Evolutionary conservation across 1,140 invertebrate genomes (phyloP), one percentile per base, ranked within the genome.

Genomic region (Liolophura sinensis): DNA sequence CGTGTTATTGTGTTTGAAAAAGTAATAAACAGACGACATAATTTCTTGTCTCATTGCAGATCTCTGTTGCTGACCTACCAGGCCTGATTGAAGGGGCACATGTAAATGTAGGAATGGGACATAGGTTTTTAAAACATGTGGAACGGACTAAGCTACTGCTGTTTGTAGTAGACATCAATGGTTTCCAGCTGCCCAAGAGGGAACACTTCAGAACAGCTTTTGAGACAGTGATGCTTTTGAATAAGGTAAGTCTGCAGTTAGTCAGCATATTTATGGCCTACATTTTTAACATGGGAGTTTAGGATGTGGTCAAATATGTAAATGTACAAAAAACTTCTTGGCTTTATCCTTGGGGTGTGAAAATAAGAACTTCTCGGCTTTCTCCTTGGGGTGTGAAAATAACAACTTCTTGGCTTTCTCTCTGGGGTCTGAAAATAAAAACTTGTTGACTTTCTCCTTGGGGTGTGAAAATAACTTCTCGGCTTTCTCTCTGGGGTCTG

Each of bases 21-120:
- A 60, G 12, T 48, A 60, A 18, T 15, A 40, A 40, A 11, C 48
- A 50, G 31, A 4, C n/a, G 1, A 52, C 61, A 56, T 11, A 1
- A 5, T 62, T 62, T 48, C 15, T 40, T 62, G 64, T 54, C 60
- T 12, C 40, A 60, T 27, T 60, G 18, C 82, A 80, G 71, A 78
- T 87, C 82, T 59, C 77, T 79, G 91, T 99, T 67, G 96, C 97
- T 1, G 97, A 99, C 86, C 86, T 99, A 49, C 97, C 97, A 0
- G 97, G 97, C 5, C 84, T 99, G 46, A 95, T 99, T 73, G 89
- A 90, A 73, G 93, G 92, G 54, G 95, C 96, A 1, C 94, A 97
- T 86, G 88, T 89, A 75, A 97, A 98, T 81, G 89, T 88, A 79
- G 97, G 97, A 1, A 84, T 98, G 31, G 97, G 97, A 49, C 91